Conservation (phyloP, 1,140 invertebrate species). For the Aphelenchoides avenae region DNA sequence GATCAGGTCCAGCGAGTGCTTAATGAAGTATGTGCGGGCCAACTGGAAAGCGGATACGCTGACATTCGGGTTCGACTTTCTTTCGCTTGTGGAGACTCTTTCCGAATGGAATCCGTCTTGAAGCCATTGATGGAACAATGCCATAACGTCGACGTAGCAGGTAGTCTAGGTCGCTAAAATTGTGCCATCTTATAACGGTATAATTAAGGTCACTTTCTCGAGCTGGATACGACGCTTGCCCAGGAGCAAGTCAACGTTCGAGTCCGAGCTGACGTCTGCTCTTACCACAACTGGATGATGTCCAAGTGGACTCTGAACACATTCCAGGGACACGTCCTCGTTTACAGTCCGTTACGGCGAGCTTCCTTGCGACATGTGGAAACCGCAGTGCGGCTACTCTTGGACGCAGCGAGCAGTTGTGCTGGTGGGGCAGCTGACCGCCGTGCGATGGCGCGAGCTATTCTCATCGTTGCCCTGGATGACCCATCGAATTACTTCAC, state of each 20-base stretch:
- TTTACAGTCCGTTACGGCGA: slow-evolving; percentile 19
- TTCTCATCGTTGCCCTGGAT: slow-evolving; percentile 27
- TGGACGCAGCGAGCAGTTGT: slow-evolving; percentile 26
- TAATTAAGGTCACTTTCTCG: slow-evolving; percentile 18
- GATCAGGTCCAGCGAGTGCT: slow-evolving; percentile 26
- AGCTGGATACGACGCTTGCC: slow-evolving; percentile 16
- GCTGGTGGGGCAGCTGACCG: slow-evolving; percentile 13
- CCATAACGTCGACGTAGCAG: slow-evolving; percentile 12
- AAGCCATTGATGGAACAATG: slow-evolving; percentile 78
- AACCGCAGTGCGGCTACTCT: slow-evolving; percentile 19
- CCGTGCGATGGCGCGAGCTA: slow-evolving; percentile 20
- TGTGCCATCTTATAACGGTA: not conserved
- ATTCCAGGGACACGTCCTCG: slow-evolving; percentile 27
- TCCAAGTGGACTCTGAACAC: slow-evolving; percentile 27
- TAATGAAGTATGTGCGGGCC: slow-evolving; percentile 24
- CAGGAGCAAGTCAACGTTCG: slow-evolving; percentile 27
- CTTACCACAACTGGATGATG: slow-evolving; percentile 30
- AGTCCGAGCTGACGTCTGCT: slow-evolving; percentile 12
- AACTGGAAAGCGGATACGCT: slow-evolving; percentile 16
- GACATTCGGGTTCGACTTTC: slow-evolving; percentile 29
- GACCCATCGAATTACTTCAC: slow-evolving; percentile 27
- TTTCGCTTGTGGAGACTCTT: slow-evolving; percentile 90
- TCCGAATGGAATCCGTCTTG: slow-evolving; percentile 80
- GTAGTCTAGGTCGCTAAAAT: slow-evolving; percentile 12
- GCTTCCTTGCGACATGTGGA: slow-evolving; percentile 32